These are phyloP conservation scores for Oscheius onirici DNA, from an alignment of 2,888 invertebrate species.

Conservation along the genomic window DNA sequence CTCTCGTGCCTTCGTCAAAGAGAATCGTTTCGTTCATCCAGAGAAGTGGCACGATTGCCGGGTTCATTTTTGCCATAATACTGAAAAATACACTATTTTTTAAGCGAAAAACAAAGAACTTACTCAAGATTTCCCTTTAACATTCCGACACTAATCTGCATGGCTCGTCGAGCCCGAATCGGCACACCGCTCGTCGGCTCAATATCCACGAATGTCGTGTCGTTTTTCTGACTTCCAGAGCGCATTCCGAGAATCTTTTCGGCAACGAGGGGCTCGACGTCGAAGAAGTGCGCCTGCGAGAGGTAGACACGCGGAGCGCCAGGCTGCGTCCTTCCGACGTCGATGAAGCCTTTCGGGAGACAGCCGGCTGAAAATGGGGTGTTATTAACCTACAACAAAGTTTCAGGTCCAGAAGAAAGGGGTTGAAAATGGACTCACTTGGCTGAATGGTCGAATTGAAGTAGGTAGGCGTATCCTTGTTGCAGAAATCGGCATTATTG, in stretches of 20 bases:
- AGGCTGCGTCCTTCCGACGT: conserved; percentile 63
- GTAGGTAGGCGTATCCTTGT: conserved; percentile 59
- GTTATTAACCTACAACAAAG: too few species aligned
- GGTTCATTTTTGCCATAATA: conserved; percentile 41
- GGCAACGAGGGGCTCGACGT: conserved; percentile 57
- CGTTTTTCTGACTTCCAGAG: conserved; percentile 48
- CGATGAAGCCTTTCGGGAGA: conserved; percentile 65
- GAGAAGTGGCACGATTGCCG: conserved; percentile 63
- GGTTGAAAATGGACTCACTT: conserved; percentile 34
- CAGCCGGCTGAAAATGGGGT: conserved; percentile 55
- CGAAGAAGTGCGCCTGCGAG: conserved; percentile 64
- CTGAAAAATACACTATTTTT: conserved; percentile 41
- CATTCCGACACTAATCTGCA: conserved; percentile 69
- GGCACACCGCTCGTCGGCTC: conserved; percentile 65
- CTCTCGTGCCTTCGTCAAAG: conserved; percentile 62
- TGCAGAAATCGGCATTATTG: conserved; percentile 61
- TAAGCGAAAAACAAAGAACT: conserved; percentile 11
- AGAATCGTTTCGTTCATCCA: conserved; percentile 69
- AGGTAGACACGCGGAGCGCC: conserved; percentile 66
- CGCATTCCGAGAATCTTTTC: conserved; percentile 58
- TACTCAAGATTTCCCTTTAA: conserved; percentile 60
- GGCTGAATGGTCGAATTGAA: conserved; percentile 64
- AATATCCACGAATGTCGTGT: conserved; percentile 62
- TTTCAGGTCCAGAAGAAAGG: too few species aligned
- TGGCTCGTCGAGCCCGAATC: conserved; percentile 58